A percentile compares a stretch with the other conserved stretches of the same genome.
Evolutionary conservation across 1,140 invertebrate species (phyloP).

Genomic region (Hyles euphorbiae): DNA sequence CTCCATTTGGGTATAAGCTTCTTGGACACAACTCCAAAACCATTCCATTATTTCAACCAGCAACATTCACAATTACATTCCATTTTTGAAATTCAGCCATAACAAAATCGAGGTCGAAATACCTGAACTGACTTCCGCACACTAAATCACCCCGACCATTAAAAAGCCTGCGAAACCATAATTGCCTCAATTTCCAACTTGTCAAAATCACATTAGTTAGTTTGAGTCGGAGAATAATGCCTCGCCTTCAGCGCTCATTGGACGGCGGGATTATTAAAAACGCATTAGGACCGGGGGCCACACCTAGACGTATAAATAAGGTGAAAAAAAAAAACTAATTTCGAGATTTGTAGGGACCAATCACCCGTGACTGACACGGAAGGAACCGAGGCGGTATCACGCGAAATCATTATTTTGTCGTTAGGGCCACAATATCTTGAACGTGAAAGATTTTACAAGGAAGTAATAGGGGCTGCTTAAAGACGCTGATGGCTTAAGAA

Average conservation of each 20-base stretch:
- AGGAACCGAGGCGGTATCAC: constrained; percentile 55
- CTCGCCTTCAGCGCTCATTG: constrained; percentile 56
- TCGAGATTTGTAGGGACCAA: constrained; percentile 61
- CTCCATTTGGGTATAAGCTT: too few species aligned
- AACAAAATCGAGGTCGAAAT: constrained; percentile 3
- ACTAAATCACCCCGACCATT: constrained; percentile 47
- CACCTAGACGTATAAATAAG: constrained; percentile 63
- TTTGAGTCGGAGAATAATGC: constrained; percentile 50
- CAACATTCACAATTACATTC: too few species aligned
- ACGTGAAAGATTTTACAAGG: constrained; percentile 14
- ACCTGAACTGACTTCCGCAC: constrained; percentile 46
- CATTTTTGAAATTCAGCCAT: too few species aligned
- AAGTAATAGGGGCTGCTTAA: not conserved
- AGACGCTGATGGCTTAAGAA: not conserved
- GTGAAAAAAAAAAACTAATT: constrained; percentile 69
- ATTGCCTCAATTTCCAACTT: constrained; percentile 70
- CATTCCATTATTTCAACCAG: too few species aligned
- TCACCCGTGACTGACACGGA: constrained; percentile 66
- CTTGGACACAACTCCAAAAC: too few species aligned
- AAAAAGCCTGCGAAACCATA: constrained; percentile 65
- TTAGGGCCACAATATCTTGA: constrained; percentile 45
- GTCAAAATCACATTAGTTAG: constrained; percentile 73
- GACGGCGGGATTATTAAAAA: constrained; percentile 70
- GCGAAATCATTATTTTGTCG: constrained; percentile 73
- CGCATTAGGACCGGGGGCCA: constrained; percentile 61